These are phyloP conservation scores for Erethizon dorsatum DNA, from an alignment of 2,797 vertebrate species.

Conservation along the genomic window DNA sequence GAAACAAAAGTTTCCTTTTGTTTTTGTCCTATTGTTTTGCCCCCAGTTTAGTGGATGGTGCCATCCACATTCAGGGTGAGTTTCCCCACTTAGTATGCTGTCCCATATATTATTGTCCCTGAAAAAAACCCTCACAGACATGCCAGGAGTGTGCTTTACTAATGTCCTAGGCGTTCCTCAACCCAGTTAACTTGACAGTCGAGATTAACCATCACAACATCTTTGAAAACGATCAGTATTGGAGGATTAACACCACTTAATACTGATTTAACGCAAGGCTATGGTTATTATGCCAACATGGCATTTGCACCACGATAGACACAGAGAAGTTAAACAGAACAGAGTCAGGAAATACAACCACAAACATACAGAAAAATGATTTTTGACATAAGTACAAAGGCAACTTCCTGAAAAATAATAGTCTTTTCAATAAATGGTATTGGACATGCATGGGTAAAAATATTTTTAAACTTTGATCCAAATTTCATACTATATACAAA, in stretches of 20 bases:
- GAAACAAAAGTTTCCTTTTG: too few species aligned
- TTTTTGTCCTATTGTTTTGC: neutral
- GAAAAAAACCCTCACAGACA: neutral
- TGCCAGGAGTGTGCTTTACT: neutral
- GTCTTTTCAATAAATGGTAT: neutral
- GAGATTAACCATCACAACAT: neutral
- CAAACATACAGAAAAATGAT: neutral
- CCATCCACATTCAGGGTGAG: neutral
- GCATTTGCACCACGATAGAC: neutral
- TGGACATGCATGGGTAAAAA: neutral
- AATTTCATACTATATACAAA: neutral
- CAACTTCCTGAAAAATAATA: neutral
- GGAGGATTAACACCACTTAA: neutral
- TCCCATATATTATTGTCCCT: neutral
- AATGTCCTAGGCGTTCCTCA: neutral
- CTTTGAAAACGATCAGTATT: neutral
- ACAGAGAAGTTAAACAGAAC: neutral
- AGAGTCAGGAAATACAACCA: neutral
- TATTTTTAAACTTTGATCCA: neutral
- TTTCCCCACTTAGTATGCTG: neutral
- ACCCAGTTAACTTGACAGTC: neutral
- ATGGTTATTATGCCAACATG: neutral
- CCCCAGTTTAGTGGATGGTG: neutral
- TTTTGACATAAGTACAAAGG: neutral
- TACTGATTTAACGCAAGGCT: neutral